phyloP scores from a whole-genome alignment of 92 coral and sea anemone species.

The Parazoanthus darwini region DNA sequence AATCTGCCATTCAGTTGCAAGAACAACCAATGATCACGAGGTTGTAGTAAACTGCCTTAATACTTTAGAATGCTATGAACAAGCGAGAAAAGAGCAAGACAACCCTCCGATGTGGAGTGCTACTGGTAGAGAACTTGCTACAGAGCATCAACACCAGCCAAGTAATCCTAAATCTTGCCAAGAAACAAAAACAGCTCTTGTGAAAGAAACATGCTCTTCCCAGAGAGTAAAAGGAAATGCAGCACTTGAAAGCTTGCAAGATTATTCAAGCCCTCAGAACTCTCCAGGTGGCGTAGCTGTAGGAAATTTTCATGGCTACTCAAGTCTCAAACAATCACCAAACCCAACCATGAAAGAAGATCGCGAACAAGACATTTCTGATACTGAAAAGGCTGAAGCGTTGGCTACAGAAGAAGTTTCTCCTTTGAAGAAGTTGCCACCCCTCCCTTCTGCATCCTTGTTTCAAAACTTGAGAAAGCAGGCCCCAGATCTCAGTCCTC shows the following conservation, averaged over 20 bases:
- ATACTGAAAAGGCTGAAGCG: neutral
- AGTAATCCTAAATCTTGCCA: neutral
- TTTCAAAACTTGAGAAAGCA: conserved; percentile 41
- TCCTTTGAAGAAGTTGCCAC: conserved; percentile 47
- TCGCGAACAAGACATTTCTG: neutral
- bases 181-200: neutral
- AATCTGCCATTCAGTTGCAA: conserved; percentile 19
- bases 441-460: conserved; percentile 65
- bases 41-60: conserved; percentile 32
- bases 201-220: neutral
- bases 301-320: neutral
- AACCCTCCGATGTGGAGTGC: conserved; percentile 33
- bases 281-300: neutral
- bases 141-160: neutral
- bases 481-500: conserved; percentile 20
- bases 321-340: neutral
- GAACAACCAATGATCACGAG: conserved; percentile 19
- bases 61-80: conserved; percentile 1
- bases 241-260: conserved; percentile 21
- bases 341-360: neutral
- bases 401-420: neutral
- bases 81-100: neutral
- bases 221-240: neutral
- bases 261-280: conserved; percentile 23
- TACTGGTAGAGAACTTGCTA: conserved; percentile 1